Evolutionary conservation across 2,113 vertebrate species (phyloP).

Genomic region (Toxotes chatareus): DNA sequence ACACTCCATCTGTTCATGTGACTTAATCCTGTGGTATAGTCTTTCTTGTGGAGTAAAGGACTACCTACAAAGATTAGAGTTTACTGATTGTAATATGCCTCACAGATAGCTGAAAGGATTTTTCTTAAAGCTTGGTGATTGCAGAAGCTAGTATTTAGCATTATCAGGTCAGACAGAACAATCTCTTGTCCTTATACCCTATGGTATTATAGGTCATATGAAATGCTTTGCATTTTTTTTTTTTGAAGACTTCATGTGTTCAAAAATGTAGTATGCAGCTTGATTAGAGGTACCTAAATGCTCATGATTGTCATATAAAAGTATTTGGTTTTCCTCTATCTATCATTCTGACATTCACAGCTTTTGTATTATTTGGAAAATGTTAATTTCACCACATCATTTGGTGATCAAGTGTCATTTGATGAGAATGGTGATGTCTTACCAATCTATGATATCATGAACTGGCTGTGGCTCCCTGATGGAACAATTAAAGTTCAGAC

Average conservation of each 20-base stretch:
- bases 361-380: slow-evolving; percentile 76
- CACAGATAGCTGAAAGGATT: neutral
- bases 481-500: slow-evolving; percentile 61
- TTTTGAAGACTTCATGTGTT: too few species aligned
- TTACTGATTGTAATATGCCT: neutral
- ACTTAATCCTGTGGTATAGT: neutral
- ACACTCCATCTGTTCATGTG: neutral
- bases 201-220: too few species aligned
- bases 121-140: neutral
- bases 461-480: slow-evolving; percentile 75
- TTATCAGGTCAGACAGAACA: too few species aligned
- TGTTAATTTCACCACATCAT: slow-evolving; percentile 78
- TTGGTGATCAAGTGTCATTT: slow-evolving; percentile 80
- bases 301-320: too few species aligned
- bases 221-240: too few species aligned
- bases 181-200: too few species aligned
- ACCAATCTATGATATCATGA: slow-evolving; percentile 81
- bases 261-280: too few species aligned
- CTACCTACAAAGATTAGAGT: neutral
- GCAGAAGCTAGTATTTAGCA: too few species aligned
- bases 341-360: too few species aligned
- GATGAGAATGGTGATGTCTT: slow-evolving; percentile 79
- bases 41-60: neutral
- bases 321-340: neutral
- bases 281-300: too few species aligned